Conservation (phyloP, 2,888 invertebrate genomes). For the Thecophora atra region DNA sequence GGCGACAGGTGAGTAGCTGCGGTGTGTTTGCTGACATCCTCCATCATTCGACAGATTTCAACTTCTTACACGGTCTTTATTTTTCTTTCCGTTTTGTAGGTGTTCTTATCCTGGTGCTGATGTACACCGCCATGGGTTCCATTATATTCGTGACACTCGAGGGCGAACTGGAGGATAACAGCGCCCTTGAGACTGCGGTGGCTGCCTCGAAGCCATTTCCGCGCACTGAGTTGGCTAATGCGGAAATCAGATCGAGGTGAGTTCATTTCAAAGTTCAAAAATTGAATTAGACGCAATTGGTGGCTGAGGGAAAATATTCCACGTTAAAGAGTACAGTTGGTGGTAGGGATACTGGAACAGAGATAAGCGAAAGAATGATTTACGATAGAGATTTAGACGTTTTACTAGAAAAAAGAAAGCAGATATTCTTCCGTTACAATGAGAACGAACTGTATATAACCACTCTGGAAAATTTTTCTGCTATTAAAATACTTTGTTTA, state of each 20-base stretch:
- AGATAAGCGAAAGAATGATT: too few species aligned
- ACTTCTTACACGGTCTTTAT: not conserved
- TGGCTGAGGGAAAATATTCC: too few species aligned
- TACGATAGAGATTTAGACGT: too few species aligned
- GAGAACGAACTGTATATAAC: too few species aligned
- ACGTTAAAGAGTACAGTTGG: too few species aligned
- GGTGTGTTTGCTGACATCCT: not conserved
- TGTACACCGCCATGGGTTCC: slow-evolving; percentile 91
- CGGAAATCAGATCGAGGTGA: slow-evolving; percentile 71
- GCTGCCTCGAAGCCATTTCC: slow-evolving; percentile 74
- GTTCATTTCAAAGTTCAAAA: slow-evolving; percentile 31
- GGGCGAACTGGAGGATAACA: slow-evolving; percentile 70
- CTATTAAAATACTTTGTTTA: too few species aligned
- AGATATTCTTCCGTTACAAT: too few species aligned
- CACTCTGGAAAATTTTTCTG: too few species aligned
- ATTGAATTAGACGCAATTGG: not conserved
- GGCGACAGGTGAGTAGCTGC: slow-evolving; percentile 61
- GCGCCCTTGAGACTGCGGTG: slow-evolving; percentile 70
- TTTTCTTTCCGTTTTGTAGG: slow-evolving; percentile 49
- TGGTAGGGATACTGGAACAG: too few species aligned
- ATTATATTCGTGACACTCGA: slow-evolving; percentile 89
- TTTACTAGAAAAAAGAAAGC: too few species aligned
- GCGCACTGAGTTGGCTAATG: slow-evolving; percentile 69
- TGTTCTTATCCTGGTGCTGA: slow-evolving; percentile 77
- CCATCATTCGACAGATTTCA: not conserved